These are phyloP conservation scores for Todus mexicanus DNA, from an alignment of 2,797 vertebrate species.

Conservation along the genomic window DNA sequence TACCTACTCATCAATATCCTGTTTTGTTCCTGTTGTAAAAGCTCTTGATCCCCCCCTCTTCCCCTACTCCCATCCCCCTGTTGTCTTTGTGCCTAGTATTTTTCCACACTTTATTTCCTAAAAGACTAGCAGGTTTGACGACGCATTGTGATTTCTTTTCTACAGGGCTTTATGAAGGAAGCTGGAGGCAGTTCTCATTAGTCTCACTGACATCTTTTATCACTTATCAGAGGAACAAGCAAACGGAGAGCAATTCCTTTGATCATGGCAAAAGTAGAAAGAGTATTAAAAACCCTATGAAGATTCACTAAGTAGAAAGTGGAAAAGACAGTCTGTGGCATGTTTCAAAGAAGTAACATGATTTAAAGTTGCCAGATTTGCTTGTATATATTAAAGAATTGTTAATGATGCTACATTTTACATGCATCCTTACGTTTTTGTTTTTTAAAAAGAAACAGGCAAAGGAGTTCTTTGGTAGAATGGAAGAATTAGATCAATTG, in stretches of 20 bases:
- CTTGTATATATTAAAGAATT: slow-evolving; percentile 72
- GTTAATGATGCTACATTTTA: slow-evolving; percentile 49
- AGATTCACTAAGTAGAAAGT: slow-evolving; percentile 73
- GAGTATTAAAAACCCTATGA: slow-evolving; percentile 76
- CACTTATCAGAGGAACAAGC: slow-evolving; percentile 81
- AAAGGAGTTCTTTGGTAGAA: neutral
- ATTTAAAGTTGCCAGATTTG: slow-evolving; percentile 67
- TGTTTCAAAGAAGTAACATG: slow-evolving; percentile 73
- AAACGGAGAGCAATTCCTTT: slow-evolving; percentile 76
- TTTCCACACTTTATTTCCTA: slow-evolving; percentile 58
- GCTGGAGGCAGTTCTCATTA: slow-evolving; percentile 73
- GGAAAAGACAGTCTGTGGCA: slow-evolving; percentile 66
- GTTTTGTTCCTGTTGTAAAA: slow-evolving; percentile 22
- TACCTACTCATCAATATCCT: neutral
- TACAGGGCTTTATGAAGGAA: slow-evolving; percentile 70
- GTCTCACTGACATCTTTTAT: slow-evolving; percentile 79
- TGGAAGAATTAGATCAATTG: slow-evolving; percentile 26
- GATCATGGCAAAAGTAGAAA: slow-evolving; percentile 79
- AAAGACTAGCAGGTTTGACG: slow-evolving; percentile 65
- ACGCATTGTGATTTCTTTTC: slow-evolving; percentile 68
- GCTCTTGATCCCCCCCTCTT: neutral
- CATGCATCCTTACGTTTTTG: neutral
- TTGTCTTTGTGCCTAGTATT: slow-evolving; percentile 53
- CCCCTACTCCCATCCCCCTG: neutral
- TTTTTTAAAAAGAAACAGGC: neutral